phyloP scores from a whole-genome alignment of 2,888 invertebrate genomes.

The Mongoloraphidia duomilia region DNA sequence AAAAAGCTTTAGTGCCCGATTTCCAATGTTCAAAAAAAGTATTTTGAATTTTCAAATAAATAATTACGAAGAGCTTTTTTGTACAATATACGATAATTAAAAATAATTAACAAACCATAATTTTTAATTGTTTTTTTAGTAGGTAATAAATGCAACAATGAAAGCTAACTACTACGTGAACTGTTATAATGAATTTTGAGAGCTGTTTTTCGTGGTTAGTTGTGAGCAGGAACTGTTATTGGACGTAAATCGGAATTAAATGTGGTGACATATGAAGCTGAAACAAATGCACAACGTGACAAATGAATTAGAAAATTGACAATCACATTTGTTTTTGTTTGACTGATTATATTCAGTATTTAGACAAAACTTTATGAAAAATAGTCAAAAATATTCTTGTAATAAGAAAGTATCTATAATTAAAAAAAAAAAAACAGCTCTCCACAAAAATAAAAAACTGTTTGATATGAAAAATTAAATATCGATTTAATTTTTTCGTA shows the following conservation, averaged over 20 bases:
- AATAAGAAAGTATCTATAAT: background rate
- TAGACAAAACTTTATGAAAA: too few relatives aligned
- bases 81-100: too few relatives aligned
- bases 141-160: background rate
- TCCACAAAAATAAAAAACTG: background rate
- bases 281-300: background rate
- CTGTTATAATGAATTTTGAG: background rate
- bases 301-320: background rate
- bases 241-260: constrained; percentile 3
- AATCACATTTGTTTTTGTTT: too few relatives aligned
- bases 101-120: too few relatives aligned
- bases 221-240: background rate
- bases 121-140: too few relatives aligned
- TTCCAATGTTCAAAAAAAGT: background rate
- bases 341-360: too few relatives aligned
- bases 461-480: too few relatives aligned
- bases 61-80: too few relatives aligned
- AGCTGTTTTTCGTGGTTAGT: constrained; percentile 1
- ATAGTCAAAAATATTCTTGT: too few relatives aligned
- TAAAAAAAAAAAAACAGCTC: background rate
- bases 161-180: background rate
- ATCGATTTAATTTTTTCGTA: too few relatives aligned
- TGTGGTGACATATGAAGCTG: background rate
- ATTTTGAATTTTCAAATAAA: too few relatives aligned
- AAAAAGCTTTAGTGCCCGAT: background rate